Evolutionary conservation across 2,113 vertebrate species (phyloP).

Genomic region (Osmerus mordax): DNA sequence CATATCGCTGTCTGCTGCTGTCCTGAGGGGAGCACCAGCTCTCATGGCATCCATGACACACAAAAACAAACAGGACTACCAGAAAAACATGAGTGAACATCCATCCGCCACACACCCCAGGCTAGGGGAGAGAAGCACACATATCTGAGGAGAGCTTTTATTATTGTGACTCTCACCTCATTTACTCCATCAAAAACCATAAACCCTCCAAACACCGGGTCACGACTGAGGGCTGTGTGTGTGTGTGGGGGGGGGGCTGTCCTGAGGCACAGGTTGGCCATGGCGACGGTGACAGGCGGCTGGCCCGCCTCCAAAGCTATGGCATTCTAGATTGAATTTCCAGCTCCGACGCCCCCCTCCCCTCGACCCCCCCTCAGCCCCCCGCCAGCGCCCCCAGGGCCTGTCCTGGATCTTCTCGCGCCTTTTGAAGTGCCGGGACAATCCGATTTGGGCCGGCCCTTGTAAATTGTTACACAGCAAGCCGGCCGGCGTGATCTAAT

Average conservation of each 20-base stretch:
- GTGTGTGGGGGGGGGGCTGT: constrained; percentile 27
- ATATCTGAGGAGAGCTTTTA: neutral
- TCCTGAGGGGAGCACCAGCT: constrained; percentile 28
- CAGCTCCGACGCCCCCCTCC: constrained; percentile 37
- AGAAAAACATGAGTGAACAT: constrained; percentile 40
- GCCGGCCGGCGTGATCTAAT: constrained; percentile 69
- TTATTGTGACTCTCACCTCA: neutral
- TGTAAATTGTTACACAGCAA: constrained; percentile 75
- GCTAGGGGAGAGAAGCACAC: neutral
- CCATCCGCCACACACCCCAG: neutral
- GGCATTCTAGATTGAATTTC: constrained; percentile 74
- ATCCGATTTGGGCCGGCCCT: constrained; percentile 70
- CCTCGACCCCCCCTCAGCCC: constrained; percentile 52
- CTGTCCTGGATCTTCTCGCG: constrained; percentile 74
- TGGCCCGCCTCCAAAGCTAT: constrained; percentile 72
- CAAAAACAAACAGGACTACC: constrained; percentile 30
- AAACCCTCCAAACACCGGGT: constrained; percentile 48
- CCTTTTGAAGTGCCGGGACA: constrained; percentile 74
- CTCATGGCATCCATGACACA: constrained; percentile 54
- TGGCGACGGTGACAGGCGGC: constrained; percentile 72
- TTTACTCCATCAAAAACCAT: constrained; percentile 11
- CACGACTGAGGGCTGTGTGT: constrained; percentile 43
- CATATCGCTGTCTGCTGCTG: constrained; percentile 10
- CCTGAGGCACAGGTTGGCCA: constrained; percentile 63
- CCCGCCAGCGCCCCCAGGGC: constrained; percentile 59